Conservation (phyloP, 2,888 invertebrate species). For the Orthosia gracilis region DNA sequence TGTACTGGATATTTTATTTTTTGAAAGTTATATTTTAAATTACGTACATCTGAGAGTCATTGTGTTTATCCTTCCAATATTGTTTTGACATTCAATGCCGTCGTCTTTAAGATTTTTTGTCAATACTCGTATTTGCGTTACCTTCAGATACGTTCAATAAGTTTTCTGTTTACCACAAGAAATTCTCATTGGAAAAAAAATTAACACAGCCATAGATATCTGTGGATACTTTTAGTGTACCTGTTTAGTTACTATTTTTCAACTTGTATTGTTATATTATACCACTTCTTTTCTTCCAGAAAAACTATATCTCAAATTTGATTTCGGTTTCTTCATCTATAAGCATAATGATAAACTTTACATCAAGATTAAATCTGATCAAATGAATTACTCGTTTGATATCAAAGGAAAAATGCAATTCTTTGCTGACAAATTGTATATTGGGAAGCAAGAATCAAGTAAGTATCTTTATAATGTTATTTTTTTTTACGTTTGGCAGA, state of each 20-base stretch:
- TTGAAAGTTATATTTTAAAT: too few relatives aligned
- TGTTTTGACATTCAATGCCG: too few relatives aligned
- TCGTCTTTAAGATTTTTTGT: background rate
- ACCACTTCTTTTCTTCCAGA: slow-evolving; percentile 65
- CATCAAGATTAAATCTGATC: slow-evolving; percentile 54
- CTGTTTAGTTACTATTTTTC: background rate
- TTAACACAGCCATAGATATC: too few relatives aligned
- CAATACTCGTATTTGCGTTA: too few relatives aligned
- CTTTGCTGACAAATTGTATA: slow-evolving; percentile 67
- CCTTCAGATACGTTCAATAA: background rate
- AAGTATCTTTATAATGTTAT: slow-evolving; percentile 59
- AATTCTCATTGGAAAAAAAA: too few relatives aligned
- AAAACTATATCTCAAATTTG: slow-evolving; percentile 64
- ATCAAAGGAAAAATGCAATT: slow-evolving; percentile 66
- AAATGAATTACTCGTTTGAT: slow-evolving; percentile 62
- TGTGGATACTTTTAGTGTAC: background rate
- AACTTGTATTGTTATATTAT: too few relatives aligned
- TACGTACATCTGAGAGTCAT: too few relatives aligned
- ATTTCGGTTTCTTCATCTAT: slow-evolving; percentile 59
- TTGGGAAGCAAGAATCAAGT: slow-evolving; percentile 75
- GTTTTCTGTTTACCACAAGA: background rate
- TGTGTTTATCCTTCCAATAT: too few relatives aligned
- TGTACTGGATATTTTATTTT: background rate
- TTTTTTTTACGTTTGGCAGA: too few relatives aligned
- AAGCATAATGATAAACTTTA: slow-evolving; percentile 69